Evolutionary conservation across 2,797 vertebrate species (phyloP), one percentile per base, ranked within the genome.

Genomic region (Halcyon smyrnensis): DNA sequence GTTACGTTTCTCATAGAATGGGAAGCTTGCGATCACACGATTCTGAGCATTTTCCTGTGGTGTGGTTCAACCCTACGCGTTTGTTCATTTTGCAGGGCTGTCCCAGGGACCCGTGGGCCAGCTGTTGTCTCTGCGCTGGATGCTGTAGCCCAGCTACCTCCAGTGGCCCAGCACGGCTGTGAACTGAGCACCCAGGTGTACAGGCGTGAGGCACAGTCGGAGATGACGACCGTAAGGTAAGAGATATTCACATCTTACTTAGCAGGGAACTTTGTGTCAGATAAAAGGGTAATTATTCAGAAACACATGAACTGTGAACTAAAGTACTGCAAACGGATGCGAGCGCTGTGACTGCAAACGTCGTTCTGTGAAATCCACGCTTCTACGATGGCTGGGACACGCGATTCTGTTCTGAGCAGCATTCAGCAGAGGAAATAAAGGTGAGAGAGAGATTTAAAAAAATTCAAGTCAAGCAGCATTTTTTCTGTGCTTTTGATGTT

Each of bases 291-390:
- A 21, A 3, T 36, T 27, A 15, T 23, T 39, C 30, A 37, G 15
- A 75, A 67, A 1, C 15, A 43, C 21, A 1, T 6, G 5, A 53
- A 18, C 8, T 4, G 9, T 27, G n/a, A 37, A 20, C 3, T 51
- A 2, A 51, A 65, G 46, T 34, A 39, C 32, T n/a, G 57, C 36
- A 18, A 53, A 30, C 4, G 6, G 7, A n/a, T 30, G 24, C n/a
- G 51, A 71, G 59, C 24, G 12, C 2, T 39, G 48, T 17, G 39
- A 45, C 54, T 77, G 43, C 46, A 46, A 63, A 57, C 8, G 46
- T 50, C 1, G 0, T 69, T 54, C 14, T 3, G 7, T 30, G 59
- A 63, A 12, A 36, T 36, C 78, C 15, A 2, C 1, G 0, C 53
- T 53, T 50, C 28, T 43, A 45, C 4, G 0, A 2, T 2, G 43